Base-by-base conservation (phyloP, 2,888 invertebrate genomes). In the Melinaea menophilus region DNA sequence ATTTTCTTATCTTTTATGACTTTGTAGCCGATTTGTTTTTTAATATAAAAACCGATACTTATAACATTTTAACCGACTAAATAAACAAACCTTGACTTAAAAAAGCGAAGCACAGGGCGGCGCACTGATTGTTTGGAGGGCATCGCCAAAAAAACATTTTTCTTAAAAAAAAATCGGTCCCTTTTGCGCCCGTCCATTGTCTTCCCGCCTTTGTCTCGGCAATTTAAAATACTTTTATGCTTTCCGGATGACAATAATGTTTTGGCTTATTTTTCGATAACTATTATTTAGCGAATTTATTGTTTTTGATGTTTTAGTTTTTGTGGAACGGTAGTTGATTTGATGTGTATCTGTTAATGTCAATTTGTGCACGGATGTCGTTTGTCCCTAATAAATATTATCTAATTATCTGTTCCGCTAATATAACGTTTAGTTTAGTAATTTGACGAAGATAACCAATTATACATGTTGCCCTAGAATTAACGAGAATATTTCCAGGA, bases 161-260 rank as follows among this genome's bases (percentile, higher is more conserved):
- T 90, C 74, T 72, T 71, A 73, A 71, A 58, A 67, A 64, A 62
- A 59, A 58, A 61, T 46, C 34, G 46, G 37, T 45, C 58, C 62
- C 59, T 58, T 87, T 88, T 86, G 84, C 86, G 81, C 78, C 82
- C 70, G 76, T 72, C 89, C 88, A 90, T 90, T 90, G 90, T 90
- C 86, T 88, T 78, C 75, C 75, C 71, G 72, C 89, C 87, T 89
- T 90, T 90, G 90, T 90, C 84, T 88, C 78, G 83, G 80, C 82
- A 80, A 85, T 88, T 88, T 86, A 80, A 90, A 88, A 88, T 88
- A 87, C 88, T 90, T 88, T 88, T 88, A 89, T 88, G 88, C 84
- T 88, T 85, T 81, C 86, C 88, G 88, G 88, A 86, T 87, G 67
- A 67, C 70, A 64, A 67, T 67, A 65, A 69, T 69, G 73, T 72